Evolutionary conservation across 2,888 invertebrate genomes (phyloP), one percentile per base, ranked within the genome.

Genomic region (Nysson spinosus): DNA sequence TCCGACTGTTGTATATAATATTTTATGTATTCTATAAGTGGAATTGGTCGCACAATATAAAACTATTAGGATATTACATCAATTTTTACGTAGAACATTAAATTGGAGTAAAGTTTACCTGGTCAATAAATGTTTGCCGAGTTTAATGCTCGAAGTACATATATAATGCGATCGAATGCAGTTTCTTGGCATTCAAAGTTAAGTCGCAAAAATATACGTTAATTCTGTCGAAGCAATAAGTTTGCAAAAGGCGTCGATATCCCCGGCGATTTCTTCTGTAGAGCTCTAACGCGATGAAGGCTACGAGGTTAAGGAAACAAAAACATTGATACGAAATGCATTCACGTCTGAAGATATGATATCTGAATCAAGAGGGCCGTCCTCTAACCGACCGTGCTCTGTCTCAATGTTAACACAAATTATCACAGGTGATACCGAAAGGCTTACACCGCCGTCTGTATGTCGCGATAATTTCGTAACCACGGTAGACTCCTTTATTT

Each of bases 371-470:
- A 43, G 50, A 42, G 55, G 34, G 49, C 46, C 66, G 84, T 77
- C 82, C 81, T 83, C 80, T 79, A 78, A 64, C 67, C 76, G 83
- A 77, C 80, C 80, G 76, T 71, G 60, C 66, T 64, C 73, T 51
- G 63, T 79, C 76, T 78, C 80, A 83, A 82, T 80, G 81, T 80
- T 82, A 82, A 78, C 73, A 70, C 35, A 78, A 78, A 83, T 83
- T 81, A 83, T 84, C 82, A 62, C 81, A 75, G 78, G 67, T 76
- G 78, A 82, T 79, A 76, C 32, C 56, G 39, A 30, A 37, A 32
- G 63, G 61, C 69, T 74, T 64, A 71, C 49, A 19, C n/a, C 43
- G 68, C 58, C 56, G 65, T 75, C 67, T 64, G 47, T 49, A 42
- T n/a, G 47, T 28, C 60, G 43, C 56, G 69, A 71, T 64, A 62